Base-by-base conservation (phyloP, 2,113 vertebrate genomes). In the Lamprotornis superbus region DNA sequence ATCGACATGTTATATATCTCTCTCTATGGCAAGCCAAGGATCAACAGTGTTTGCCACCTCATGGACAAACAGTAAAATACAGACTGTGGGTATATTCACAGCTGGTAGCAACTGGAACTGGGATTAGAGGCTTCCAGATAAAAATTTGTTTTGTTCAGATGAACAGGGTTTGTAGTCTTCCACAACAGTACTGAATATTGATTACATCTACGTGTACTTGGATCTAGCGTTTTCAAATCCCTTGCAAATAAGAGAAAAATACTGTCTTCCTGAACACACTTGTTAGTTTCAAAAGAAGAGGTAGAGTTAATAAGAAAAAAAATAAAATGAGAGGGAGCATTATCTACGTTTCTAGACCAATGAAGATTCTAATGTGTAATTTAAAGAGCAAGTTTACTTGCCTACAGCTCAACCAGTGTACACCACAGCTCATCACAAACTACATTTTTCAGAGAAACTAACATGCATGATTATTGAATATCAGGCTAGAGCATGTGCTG, bases 21-120 rank as follows among this genome's bases (percentile, higher is more conserved):
- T 49, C 42, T 64, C 57, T 12, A 27, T 55, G 47, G 76, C 47
- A 74, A 81, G 39, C 35, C 75, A 95, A 87, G 67, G 74, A 94
- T 50, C 89, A 90, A 89, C 49, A 76, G 28, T 31, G 71, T 37
- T 94, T 96, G 93, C 91, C 90, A 87, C 52, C 67, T 94, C 84
- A 88, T 65, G 85, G 89, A 94, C 75, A 87, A 92, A 64, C 25
- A n/a, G 60, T 30, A 91, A 92, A 95, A 81, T 53, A 85, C 60
- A 83, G 67, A 87, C 42, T 56, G 19, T 23, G 39, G 22, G 47
- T 44, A 37, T n/a, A 83, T 47, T 83, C 42, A n/a, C 37, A 42
- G 52, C 50, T 50, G 55, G 55, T 33, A 94, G 78, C 35, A 74
- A 67, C 46, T 78, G 21, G 42, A 82, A 59, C 24, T 5, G 23